Evolutionary conservation across 2,888 invertebrate species (phyloP).

Genomic region (Kuschelorhynchus macadamiae): DNA sequence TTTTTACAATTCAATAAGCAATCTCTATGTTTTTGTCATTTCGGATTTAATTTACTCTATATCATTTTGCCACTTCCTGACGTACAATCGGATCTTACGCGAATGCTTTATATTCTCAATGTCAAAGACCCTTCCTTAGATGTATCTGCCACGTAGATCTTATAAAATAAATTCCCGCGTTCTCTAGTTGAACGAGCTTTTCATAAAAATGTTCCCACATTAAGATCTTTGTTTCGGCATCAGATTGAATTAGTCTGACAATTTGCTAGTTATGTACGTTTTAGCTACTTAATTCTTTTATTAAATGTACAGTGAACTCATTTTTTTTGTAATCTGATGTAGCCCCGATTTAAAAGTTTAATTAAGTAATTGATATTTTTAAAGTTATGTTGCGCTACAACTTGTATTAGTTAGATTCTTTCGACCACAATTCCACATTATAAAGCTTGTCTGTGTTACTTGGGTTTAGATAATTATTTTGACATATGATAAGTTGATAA

Average conservation of each 20-base stretch:
- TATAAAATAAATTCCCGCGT: conserved; percentile 36
- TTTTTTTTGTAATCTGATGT: too few species aligned
- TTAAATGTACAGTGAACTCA: too few species aligned
- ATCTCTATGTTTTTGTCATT: conserved; percentile 40
- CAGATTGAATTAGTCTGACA: conserved; percentile 19
- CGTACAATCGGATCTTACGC: conserved; percentile 21
- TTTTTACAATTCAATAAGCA: conserved; percentile 39
- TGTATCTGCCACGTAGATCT: conserved; percentile 42
- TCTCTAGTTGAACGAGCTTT: conserved; percentile 20
- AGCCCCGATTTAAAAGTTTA: too few species aligned
- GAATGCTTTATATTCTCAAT: conserved; percentile 24
- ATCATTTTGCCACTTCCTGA: conserved; percentile 30
- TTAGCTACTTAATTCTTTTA: background rate
- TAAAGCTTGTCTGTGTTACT: too few species aligned
- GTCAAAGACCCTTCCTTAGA: conserved; percentile 33
- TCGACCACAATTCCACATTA: too few species aligned
- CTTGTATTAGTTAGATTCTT: too few species aligned
- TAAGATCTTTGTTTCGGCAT: conserved; percentile 15
- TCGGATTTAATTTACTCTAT: conserved; percentile 40
- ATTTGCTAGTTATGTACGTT: conserved; percentile 6
- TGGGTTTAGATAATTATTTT: too few species aligned
- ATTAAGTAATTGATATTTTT: too few species aligned
- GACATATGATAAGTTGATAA: too few species aligned
- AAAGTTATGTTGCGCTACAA: too few species aligned
- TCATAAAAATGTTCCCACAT: conserved; percentile 39